Percentiles rank a stretch among this genome's conserved stretches.
These are phyloP conservation scores for Wasmannia auropunctata DNA, from an alignment of 1,140 invertebrate genomes.

Conservation along the genomic window DNA sequence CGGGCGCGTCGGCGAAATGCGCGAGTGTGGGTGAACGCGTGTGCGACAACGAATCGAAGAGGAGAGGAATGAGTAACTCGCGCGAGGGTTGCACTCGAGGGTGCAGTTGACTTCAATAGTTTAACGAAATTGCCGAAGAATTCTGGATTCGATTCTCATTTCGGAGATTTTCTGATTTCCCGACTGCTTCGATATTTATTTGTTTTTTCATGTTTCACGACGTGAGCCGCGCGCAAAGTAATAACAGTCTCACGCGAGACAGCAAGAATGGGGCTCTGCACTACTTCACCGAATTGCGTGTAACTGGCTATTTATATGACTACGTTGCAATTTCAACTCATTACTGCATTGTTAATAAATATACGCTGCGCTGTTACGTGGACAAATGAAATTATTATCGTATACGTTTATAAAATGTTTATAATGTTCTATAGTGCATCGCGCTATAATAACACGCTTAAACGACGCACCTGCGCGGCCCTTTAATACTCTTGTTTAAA, in stretches of 20 bases:
- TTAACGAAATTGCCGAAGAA: slow-evolving; percentile 79
- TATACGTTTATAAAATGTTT: slow-evolving; percentile 36
- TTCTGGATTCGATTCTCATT: slow-evolving; percentile 61
- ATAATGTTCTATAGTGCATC: background rate
- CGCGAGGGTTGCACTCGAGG: slow-evolving; percentile 68
- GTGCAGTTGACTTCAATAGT: slow-evolving; percentile 81
- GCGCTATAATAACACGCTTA: slow-evolving; percentile 29
- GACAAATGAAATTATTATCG: slow-evolving; percentile 40
- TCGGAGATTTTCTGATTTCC: slow-evolving; percentile 76
- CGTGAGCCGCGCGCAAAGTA: slow-evolving; percentile 3
- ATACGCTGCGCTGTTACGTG: background rate
- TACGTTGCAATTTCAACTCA: background rate
- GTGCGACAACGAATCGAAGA: slow-evolving; percentile 25
- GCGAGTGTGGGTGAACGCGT: background rate
- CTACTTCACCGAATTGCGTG: background rate
- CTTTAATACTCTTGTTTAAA: slow-evolving; percentile 62
- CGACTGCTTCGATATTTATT: slow-evolving; percentile 80
- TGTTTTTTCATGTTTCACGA: slow-evolving; percentile 57
- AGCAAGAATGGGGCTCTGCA: background rate
- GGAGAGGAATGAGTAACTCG: slow-evolving; percentile 5
- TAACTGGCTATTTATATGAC: background rate
- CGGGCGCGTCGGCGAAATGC: background rate
- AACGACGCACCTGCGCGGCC: slow-evolving; percentile 47
- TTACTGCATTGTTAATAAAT: background rate
- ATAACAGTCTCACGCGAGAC: background rate